Conservation (phyloP, 2,797 vertebrate species). For the Gallinago stenura region DNA sequence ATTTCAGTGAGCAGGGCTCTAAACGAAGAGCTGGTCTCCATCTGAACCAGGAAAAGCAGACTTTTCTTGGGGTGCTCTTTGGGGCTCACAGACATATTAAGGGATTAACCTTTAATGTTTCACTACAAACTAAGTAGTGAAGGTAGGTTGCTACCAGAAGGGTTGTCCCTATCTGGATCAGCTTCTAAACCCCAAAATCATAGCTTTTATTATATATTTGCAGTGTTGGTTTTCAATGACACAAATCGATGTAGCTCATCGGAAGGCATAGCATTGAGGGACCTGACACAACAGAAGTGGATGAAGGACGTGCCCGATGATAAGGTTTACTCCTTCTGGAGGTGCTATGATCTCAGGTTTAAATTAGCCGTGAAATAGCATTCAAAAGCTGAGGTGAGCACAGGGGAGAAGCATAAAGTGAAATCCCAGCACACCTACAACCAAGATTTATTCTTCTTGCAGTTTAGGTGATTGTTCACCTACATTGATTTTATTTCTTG, state of each 20-base stretch:
- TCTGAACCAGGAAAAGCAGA: background rate
- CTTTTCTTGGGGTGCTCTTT: background rate
- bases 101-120: background rate
- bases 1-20: background rate
- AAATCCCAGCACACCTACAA: background rate
- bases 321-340: background rate
- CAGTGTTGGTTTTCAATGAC: background rate
- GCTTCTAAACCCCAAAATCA: background rate
- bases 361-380: background rate
- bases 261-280: accelerated
- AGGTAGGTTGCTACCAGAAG: background rate
- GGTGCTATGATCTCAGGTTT: background rate
- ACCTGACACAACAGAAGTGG: accelerated
- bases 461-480: background rate
- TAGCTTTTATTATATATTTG: background rate
- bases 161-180: background rate
- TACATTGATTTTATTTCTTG: background rate
- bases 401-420: background rate
- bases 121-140: background rate
- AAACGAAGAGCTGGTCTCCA: background rate
- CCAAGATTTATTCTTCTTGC: background rate
- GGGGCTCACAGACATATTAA: no score
- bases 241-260: background rate
- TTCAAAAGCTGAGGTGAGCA: background rate
- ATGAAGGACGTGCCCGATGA: accelerated